Evolutionary conservation across 1,140 invertebrate genomes (phyloP).

Genomic region (Psilanteris sp.): DNA sequence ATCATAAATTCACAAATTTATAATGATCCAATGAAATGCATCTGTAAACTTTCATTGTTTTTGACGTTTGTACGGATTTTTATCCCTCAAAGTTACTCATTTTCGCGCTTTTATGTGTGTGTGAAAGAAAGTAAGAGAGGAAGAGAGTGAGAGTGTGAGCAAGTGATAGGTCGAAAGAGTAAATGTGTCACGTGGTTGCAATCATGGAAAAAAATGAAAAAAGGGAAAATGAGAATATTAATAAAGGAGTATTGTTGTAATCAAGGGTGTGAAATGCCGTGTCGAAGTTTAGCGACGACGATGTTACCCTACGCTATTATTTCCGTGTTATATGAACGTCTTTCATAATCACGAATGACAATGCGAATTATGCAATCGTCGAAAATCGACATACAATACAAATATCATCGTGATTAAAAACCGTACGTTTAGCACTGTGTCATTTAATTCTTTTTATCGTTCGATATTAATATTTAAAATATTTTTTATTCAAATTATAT

Average conservation of each 20-base stretch:
- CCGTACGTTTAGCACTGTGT: slow-evolving; percentile 27
- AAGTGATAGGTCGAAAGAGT: not conserved
- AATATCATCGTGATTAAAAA: slow-evolving; percentile 23
- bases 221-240: slow-evolving; percentile 9
- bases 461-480: not conserved
- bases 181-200: not conserved
- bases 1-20: slow-evolving; percentile 26
- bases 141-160: not conserved
- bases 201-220: not conserved
- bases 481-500: too few species aligned
- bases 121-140: not conserved
- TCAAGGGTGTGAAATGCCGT: slow-evolving; percentile 12
- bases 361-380: slow-evolving; percentile 42
- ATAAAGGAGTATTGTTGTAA: slow-evolving; percentile 11
- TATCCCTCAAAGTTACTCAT: slow-evolving; percentile 21
- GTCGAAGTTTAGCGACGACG: slow-evolving; percentile 18
- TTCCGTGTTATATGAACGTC: slow-evolving; percentile 36
- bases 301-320: slow-evolving; percentile 41
- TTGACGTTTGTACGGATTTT: slow-evolving; percentile 48
- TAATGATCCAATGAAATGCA: slow-evolving; percentile 11
- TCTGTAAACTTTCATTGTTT: slow-evolving; percentile 29
- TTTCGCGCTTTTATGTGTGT: slow-evolving; percentile 36
- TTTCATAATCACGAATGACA: slow-evolving; percentile 31
- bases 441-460: slow-evolving; percentile 18
- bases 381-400: slow-evolving; percentile 17